A percentile compares a stretch with the other conserved stretches of the same genome.
phyloP scores from a whole-genome alignment of 1,140 invertebrate species.

The Asobara japonica region DNA sequence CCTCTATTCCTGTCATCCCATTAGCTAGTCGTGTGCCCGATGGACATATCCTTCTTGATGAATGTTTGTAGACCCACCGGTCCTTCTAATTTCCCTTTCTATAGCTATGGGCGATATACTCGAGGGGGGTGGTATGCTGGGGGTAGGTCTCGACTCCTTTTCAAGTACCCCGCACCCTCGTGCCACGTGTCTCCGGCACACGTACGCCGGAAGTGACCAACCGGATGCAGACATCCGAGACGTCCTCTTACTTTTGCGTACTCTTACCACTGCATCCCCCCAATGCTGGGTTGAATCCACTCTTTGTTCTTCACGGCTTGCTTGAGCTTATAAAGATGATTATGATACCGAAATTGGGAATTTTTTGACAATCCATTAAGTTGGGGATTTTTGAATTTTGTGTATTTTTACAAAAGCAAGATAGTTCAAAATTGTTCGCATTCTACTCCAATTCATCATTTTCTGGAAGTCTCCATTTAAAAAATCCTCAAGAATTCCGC shows the following conservation, averaged over 20 bases:
- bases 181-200: conserved; percentile 58
- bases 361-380: too few species aligned
- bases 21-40: conserved; percentile 8
- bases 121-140: not conserved
- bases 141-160: conserved; percentile 1
- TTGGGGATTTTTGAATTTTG: too few species aligned
- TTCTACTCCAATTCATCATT: too few species aligned
- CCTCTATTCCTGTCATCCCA: not conserved
- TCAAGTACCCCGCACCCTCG: conserved; percentile 32
- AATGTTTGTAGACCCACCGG: conserved; percentile 14
- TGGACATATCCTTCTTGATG: conserved; percentile 26
- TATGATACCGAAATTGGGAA: too few species aligned
- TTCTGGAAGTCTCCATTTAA: too few species aligned
- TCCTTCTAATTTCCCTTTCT: not conserved
- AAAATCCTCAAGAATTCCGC: too few species aligned
- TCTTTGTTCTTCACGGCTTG: conserved; percentile 40
- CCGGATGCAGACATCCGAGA: conserved; percentile 65
- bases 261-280: not conserved
- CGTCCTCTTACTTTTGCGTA: conserved; percentile 34
- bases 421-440: too few species aligned
- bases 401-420: too few species aligned
- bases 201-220: conserved; percentile 67
- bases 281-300: conserved; percentile 16
- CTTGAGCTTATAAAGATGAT: not conserved
- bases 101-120: not conserved